Base-by-base conservation (phyloP, 2,113 vertebrate genomes). In the Pygoscelis adeliae region DNA sequence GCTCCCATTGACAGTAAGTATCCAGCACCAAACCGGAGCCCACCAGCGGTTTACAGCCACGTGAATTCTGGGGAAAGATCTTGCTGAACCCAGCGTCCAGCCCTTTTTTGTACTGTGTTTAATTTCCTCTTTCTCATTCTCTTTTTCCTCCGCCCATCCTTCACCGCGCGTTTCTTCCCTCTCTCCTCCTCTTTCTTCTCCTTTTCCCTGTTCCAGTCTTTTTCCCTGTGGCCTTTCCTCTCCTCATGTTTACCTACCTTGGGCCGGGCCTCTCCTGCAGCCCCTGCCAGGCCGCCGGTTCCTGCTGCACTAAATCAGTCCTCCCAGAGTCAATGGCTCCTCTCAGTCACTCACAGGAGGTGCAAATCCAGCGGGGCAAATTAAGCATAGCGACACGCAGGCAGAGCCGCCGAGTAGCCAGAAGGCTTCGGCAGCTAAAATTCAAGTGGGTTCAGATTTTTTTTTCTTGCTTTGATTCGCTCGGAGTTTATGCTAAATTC, bases 261-360 rank as follows among this genome's bases (percentile, higher is more conserved):
- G 20, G 95, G 91, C 88, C 92, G 95, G 96, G 97, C 97, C 96
- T 91, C 97, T 96, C 89, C 89, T 2, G 76, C 93, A 71, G 94
- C 73, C 82, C 29, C 90, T 96, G 96, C 97, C 97, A 97, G 96
- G 42, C 95, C 62, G 7, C 96, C 2, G 83, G 96, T 95, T 98
- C 96, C 97, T 96, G 94, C 89, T 47, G 70, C 95, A 86, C 91
- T 97, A 97, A 97, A 97, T 98, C 96, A 96, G 94, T 82, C 67
- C 79, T 95, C 79, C 90, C 49, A 1, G 90, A 67, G 73, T 97
- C 97, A 98, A 97, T 95, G 92, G 86, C 92, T 97, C 89, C 83
- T 94, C 97, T 97, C 96, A 93, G 66, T 69, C 93, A 83, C 92
- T 98, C 93, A 65, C 91, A 92, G 95, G 97, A 97, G 96, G 92